Conservation (phyloP, 2,797 vertebrate species). For the Antrozous pallidus region DNA sequence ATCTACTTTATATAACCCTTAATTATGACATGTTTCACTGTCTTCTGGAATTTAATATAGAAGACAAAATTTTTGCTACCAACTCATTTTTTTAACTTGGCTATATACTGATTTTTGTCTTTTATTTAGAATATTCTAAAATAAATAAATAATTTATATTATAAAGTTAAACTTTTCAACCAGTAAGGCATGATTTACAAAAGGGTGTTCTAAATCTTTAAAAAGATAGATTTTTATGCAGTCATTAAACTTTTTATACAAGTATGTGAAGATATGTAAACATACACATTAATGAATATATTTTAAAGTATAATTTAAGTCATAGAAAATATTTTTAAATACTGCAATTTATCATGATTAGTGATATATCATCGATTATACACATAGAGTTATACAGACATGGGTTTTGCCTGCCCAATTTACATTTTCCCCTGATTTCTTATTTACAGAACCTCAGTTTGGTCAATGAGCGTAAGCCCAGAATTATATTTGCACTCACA, state of each 20-base stretch:
- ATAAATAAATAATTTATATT: no score
- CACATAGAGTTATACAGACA: background rate
- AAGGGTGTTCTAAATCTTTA: no score
- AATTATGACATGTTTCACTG: background rate
- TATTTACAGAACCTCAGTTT: background rate
- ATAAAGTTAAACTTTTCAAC: no score
- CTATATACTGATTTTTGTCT: background rate
- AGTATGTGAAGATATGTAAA: background rate
- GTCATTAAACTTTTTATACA: background rate
- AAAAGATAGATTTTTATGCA: background rate
- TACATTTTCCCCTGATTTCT: background rate
- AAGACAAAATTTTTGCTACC: background rate
- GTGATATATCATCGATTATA: background rate
- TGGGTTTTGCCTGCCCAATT: background rate
- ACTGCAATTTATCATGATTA: background rate
- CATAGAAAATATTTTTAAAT: background rate
- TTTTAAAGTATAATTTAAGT: background rate
- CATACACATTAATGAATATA: background rate
- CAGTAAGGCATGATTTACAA: no score
- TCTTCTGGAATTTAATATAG: background rate
- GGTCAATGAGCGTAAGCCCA: background rate
- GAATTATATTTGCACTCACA: background rate
- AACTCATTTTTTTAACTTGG: background rate
- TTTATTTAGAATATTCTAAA: background rate
- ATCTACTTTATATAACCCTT: background rate